Evolutionary conservation across 1,140 invertebrate species (phyloP).

Genomic region (Polypedilum vanderplanki): DNA sequence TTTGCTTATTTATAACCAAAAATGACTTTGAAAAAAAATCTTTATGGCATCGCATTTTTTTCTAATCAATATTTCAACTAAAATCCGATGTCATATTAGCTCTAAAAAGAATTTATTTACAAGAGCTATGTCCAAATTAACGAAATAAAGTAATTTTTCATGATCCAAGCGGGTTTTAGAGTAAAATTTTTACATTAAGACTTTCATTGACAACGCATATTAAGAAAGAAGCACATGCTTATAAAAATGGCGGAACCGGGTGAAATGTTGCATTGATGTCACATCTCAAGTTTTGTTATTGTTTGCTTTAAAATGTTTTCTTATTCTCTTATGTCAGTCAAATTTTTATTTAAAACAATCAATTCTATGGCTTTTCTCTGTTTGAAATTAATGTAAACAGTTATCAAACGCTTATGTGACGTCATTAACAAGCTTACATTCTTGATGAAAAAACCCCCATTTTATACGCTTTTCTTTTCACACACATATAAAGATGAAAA

Average conservation of each 20-base stretch:
- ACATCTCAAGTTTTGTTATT: neutral
- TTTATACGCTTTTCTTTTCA: neutral
- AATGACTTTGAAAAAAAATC: neutral
- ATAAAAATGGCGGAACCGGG: neutral
- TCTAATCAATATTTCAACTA: neutral
- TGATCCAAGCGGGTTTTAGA: neutral
- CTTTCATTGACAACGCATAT: conserved; percentile 24
- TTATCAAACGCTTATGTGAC: neutral
- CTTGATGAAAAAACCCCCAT: too few relatives aligned
- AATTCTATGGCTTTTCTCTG: too few relatives aligned
- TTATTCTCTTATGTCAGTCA: neutral
- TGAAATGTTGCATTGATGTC: neutral
- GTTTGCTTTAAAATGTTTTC: neutral
- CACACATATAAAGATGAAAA: neutral
- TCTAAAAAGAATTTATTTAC: neutral
- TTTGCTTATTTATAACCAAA: neutral
- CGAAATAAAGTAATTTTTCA: neutral
- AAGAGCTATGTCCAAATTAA: neutral
- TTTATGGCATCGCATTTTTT: conserved; percentile 26
- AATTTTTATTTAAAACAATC: neutral
- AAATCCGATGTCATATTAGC: conserved; percentile 21
- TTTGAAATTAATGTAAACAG: neutral
- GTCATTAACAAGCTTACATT: neutral
- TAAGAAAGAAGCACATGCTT: conserved; percentile 22
- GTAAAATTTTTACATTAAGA: neutral